phyloP scores from a whole-genome alignment of 2,888 invertebrate genomes.

The Melanargia galathea region DNA sequence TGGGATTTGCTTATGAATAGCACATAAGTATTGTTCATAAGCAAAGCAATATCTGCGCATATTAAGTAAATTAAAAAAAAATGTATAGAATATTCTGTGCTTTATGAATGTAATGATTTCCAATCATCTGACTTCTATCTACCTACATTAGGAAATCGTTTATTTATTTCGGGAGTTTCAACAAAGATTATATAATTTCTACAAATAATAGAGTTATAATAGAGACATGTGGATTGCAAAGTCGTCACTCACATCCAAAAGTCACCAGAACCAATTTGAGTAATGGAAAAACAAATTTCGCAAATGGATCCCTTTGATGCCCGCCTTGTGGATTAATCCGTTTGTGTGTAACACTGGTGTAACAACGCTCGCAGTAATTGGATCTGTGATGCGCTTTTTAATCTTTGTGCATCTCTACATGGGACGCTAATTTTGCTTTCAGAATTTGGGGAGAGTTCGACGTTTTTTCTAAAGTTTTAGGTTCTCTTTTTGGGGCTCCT shows the following conservation, averaged over 20 bases:
- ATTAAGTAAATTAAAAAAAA: too few species aligned
- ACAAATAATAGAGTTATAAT: neutral
- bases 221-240: constrained; percentile 8
- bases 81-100: too few species aligned
- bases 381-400: constrained; percentile 26
- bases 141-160: neutral
- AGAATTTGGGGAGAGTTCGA: neutral
- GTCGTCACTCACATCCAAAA: constrained; percentile 13
- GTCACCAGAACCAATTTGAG: constrained; percentile 47
- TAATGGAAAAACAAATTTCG: constrained; percentile 59
- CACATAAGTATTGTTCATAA: too few species aligned
- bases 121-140: too few species aligned
- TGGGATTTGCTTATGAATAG: too few species aligned
- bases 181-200: neutral
- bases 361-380: constrained; percentile 32
- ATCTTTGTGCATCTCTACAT: constrained; percentile 25
- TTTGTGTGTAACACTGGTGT: constrained; percentile 43
- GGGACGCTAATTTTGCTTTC: constrained; percentile 27
- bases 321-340: constrained; percentile 47
- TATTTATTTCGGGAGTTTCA: neutral
- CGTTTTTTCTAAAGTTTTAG: neutral
- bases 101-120: too few species aligned
- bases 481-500: neutral
- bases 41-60: too few species aligned
- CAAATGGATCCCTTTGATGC: constrained; percentile 51